A percentile compares a stretch with the other conserved stretches of the same genome.
phyloP scores from a whole-genome alignment of 2,888 invertebrate species.

The Drymonia ruficornis region DNA sequence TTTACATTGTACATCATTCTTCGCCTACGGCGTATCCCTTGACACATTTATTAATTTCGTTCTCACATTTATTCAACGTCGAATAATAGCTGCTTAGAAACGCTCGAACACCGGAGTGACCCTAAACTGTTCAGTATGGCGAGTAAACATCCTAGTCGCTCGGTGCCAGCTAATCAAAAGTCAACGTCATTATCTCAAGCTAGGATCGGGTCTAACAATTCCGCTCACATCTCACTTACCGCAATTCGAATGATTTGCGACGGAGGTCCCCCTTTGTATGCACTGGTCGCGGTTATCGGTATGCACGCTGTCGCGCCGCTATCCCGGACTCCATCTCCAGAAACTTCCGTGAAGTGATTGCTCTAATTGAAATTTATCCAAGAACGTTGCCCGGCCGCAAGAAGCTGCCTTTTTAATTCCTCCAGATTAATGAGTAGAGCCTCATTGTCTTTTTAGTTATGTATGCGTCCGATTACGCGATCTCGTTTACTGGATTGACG shows the following conservation, averaged over 20 bases:
- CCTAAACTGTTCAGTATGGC: slow-evolving; percentile 34
- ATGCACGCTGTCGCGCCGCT: slow-evolving; percentile 62
- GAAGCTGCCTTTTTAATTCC: slow-evolving; percentile 49
- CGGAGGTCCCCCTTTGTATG: slow-evolving; percentile 79
- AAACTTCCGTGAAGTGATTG: slow-evolving; percentile 77
- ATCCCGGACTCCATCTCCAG: slow-evolving; percentile 64
- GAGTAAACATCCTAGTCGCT: slow-evolving; percentile 49
- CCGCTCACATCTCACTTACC: slow-evolving; percentile 79
- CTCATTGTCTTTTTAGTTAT: slow-evolving; percentile 60
- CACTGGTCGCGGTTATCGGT: slow-evolving; percentile 60
- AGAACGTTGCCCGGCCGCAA: slow-evolving; percentile 51
- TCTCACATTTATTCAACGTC: slow-evolving; percentile 37
- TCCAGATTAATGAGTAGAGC: slow-evolving; percentile 66
- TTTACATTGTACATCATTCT: slow-evolving; percentile 65
- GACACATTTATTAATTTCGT: slow-evolving; percentile 54
- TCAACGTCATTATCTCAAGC: slow-evolving; percentile 66
- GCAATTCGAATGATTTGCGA: slow-evolving; percentile 80
- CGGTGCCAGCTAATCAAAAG: slow-evolving; percentile 65
- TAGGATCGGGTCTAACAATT: slow-evolving; percentile 68
- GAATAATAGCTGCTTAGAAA: slow-evolving; percentile 25
- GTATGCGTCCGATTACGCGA: slow-evolving; percentile 74
- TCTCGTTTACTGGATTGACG: slow-evolving; percentile 79
- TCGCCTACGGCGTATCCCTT: slow-evolving; percentile 41
- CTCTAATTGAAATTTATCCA: slow-evolving; percentile 81
- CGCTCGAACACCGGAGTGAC: slow-evolving; percentile 21